Percentiles rank a stretch among this genome's conserved stretches.
These are phyloP conservation scores for Glaucidium brasilianum DNA, from an alignment of 2,113 vertebrate species.

Conservation along the genomic window DNA sequence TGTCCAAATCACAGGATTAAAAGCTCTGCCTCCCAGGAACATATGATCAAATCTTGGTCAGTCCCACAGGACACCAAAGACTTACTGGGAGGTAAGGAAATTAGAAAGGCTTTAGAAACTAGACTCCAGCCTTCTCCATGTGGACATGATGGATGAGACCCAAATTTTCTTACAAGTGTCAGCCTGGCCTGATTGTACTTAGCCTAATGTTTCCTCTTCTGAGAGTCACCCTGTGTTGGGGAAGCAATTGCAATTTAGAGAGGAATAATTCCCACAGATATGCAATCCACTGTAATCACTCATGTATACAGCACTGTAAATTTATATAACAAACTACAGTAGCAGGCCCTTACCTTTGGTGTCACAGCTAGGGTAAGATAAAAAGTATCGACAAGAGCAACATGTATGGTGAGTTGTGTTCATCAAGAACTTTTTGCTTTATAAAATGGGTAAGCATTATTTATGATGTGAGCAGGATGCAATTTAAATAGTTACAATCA, in stretches of 20 bases:
- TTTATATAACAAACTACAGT: neutral
- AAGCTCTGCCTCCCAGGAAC: conserved; percentile 2
- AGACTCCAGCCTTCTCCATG: neutral
- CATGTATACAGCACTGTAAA: neutral
- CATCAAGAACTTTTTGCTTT: neutral
- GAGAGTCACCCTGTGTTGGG: neutral
- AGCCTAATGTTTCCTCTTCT: neutral
- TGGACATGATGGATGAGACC: neutral
- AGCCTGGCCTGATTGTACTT: neutral
- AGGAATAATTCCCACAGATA: neutral
- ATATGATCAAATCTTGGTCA: neutral
- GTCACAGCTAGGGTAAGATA: neutral
- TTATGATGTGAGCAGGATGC: neutral
- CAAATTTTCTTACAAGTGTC: neutral
- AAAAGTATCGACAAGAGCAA: neutral
- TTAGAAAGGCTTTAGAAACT: conserved; percentile 22
- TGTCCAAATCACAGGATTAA: neutral
- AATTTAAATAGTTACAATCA: neutral
- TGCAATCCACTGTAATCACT: neutral
- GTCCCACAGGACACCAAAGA: neutral
- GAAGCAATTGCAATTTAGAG: neutral
- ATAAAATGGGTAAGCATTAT: neutral
- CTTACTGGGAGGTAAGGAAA: neutral
- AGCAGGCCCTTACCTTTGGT: neutral
- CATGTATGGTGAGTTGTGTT: neutral